Evolutionary conservation across 1,140 invertebrate species (phyloP), one percentile per base, ranked within the genome.

Genomic region (Brachionus sp.): DNA sequence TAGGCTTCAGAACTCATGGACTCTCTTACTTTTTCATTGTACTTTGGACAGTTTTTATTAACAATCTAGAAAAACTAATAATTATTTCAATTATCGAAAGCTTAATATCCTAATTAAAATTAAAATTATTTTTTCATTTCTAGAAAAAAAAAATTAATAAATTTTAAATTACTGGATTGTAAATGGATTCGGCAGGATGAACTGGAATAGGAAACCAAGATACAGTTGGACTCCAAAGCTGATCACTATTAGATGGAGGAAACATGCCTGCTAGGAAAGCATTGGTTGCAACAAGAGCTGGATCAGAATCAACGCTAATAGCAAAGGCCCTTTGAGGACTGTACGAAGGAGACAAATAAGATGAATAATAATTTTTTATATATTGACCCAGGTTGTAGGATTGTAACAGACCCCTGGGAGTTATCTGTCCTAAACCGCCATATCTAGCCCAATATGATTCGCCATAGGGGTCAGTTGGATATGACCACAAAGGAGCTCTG

Each of bases 361-460:
- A 29, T 10, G 46, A 39, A 37, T 80, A 80, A 29, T 6, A 42
- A 80, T 62, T 62, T 62, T 80, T 80, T 19, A 80, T 25, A 35
- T 29, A 80, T 42, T 80, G 77, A 62, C 77, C 77, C 3, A 80
- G 29, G 16, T 25, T 37, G 39, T 80, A 80, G 3, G 35, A 39
- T 37, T 80, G 46, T 12, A 80, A 37, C 19, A 80, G 16, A n/a
- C 77, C 77, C 39, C 39, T 57, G 12, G 46, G 46, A 10, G 50
- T 80, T 62, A 62, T 80, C 57, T 80, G 77, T 62, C 77, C 77
- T 35, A 80, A 25, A 35, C 77, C 77, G 19, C 77, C 77, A 62
- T 62, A 80, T 62, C 77, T 39, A 5, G 50, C 35, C 77, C 77
- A 80, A n/a, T 80, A 80, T 19, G 62, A 80, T 25, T 39, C 35